These are phyloP conservation scores for Ochlodes sylvanus DNA, from an alignment of 2,888 invertebrate species.

Conservation along the genomic window DNA sequence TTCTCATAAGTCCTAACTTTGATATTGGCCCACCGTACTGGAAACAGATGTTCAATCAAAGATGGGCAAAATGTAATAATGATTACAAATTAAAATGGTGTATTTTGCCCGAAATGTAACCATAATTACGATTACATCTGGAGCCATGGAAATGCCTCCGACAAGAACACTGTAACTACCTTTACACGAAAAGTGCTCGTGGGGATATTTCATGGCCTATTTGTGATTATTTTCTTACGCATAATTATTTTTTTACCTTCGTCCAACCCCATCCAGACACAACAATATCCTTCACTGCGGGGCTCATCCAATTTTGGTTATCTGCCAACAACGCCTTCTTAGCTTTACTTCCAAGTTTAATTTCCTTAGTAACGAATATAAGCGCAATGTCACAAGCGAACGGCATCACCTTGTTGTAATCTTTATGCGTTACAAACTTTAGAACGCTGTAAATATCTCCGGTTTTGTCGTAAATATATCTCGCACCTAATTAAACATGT, in stretches of 20 bases:
- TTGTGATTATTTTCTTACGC: no score
- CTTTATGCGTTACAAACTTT: constrained; percentile 53
- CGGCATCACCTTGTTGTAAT: constrained; percentile 55
- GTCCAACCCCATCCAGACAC: constrained; percentile 72
- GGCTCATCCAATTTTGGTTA: constrained; percentile 60
- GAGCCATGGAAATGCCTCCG: no score
- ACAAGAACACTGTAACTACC: no score
- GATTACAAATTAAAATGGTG: no score
- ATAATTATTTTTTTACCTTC: constrained; percentile 50
- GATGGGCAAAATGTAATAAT: no score
- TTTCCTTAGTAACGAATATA: constrained; percentile 54
- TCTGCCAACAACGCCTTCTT: constrained; percentile 60
- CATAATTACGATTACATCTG: no score
- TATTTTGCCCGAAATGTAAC: no score
- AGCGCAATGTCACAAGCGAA: constrained; percentile 68
- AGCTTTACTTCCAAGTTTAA: constrained; percentile 50
- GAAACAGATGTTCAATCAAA: no score
- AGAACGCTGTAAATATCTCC: constrained; percentile 51
- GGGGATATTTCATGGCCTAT: no score
- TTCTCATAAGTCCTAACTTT: constrained; percentile 57
- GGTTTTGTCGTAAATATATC: constrained; percentile 56
- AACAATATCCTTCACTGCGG: constrained; percentile 49
- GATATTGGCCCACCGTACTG: constrained; percentile 64
- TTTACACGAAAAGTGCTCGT: no score
- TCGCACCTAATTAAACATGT: constrained; percentile 53